A percentile compares a stretch with the other conserved stretches of the same genome.
Conservation (phyloP, 2,113 vertebrate genomes). For the Colistium nudipinnis region DNA sequence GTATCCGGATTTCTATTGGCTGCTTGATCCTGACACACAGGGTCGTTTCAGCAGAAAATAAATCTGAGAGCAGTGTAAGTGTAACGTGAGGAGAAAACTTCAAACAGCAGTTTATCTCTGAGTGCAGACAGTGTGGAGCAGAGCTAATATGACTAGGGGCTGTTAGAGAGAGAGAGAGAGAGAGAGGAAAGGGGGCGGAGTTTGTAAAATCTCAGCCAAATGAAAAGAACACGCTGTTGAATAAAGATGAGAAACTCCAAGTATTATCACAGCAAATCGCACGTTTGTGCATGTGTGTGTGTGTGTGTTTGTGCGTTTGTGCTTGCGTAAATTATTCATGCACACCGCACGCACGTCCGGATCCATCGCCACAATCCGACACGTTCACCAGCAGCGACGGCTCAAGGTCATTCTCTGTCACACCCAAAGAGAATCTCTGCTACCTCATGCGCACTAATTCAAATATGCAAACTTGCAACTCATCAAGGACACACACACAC, state of each 20-base stretch:
- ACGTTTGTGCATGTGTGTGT: not conserved
- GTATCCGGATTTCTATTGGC: too few relatives aligned
- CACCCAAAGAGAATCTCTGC: conserved; percentile 1
- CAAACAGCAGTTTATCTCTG: not conserved
- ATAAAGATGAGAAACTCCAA: too few relatives aligned
- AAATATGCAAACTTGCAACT: conserved; percentile 17
- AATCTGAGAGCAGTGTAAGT: too few relatives aligned
- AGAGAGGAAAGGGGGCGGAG: not conserved
- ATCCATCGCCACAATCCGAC: conserved; percentile 20
- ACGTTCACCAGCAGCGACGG: conserved; percentile 24
- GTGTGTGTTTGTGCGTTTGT: not conserved
- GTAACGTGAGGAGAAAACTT: too few relatives aligned
- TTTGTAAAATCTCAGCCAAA: not conserved
- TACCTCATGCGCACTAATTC: conserved; percentile 36
- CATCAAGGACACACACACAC: not conserved
- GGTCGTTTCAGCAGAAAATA: too few relatives aligned
- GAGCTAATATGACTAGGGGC: not conserved
- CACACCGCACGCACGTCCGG: conserved; percentile 1
- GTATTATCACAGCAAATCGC: not conserved
- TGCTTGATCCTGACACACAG: too few relatives aligned
- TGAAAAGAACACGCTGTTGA: not conserved
- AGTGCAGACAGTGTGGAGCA: not conserved
- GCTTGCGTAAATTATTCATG: conserved; percentile 13
- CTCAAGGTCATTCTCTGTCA: conserved; percentile 52
- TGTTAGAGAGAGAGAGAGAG: not conserved